A percentile compares a stretch with the other conserved stretches of the same genome.
Conservation (phyloP, 2,797 vertebrate genomes). For the Hipposideros larvatus region DNA sequence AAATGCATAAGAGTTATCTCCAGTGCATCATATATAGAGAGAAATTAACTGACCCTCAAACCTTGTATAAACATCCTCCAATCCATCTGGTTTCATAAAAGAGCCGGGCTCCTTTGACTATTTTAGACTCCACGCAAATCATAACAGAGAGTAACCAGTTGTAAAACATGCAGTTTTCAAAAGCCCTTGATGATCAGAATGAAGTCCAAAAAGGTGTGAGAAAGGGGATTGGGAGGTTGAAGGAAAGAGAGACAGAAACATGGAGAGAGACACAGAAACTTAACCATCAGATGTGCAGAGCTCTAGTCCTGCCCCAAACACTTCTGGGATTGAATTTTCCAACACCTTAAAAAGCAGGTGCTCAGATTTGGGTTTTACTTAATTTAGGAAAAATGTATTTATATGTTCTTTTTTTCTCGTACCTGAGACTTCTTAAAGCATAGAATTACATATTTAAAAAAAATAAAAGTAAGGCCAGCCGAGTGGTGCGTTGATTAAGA, state of each 20-base stretch:
- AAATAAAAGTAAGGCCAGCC: too few relatives aligned
- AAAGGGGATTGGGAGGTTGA: neutral
- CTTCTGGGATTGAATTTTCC: neutral
- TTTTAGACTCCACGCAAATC: conserved; percentile 16
- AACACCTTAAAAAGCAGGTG: neutral
- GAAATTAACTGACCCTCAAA: conserved; percentile 18
- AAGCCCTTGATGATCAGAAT: conserved; percentile 31
- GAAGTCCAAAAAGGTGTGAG: neutral
- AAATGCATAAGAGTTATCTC: conserved; percentile 74
- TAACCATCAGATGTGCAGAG: neutral
- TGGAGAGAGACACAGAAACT: neutral
- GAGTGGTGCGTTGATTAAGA: too few relatives aligned
- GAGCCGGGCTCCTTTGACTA: neutral
- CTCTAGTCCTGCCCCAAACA: neutral
- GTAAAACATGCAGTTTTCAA: neutral
- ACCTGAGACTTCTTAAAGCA: neutral
- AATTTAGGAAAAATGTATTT: neutral
- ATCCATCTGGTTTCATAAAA: conserved; percentile 52
- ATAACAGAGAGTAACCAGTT: conserved; percentile 27
- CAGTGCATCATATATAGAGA: conserved; percentile 52
- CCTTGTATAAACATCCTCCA: neutral
- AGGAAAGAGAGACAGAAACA: neutral
- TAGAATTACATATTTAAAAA: neutral
- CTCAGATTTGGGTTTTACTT: neutral
- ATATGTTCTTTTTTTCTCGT: neutral